Conservation (phyloP, 2,797 vertebrate species). For the Melanotaenia pygmaea region DNA sequence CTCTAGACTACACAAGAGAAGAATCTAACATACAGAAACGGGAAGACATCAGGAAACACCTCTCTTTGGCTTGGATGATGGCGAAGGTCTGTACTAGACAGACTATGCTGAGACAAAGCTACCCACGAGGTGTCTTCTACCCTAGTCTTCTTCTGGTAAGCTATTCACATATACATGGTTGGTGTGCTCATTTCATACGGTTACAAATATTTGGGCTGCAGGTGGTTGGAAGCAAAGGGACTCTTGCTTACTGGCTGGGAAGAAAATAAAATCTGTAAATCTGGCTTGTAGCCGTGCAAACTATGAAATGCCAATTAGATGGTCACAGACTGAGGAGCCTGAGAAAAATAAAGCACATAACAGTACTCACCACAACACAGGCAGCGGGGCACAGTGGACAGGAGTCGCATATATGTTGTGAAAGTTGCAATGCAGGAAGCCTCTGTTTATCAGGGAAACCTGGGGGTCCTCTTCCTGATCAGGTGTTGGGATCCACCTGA, state of each 20-base stretch:
- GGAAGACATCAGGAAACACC: no score
- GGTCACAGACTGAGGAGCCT: background rate
- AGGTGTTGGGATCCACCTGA: slow-evolving; percentile 87
- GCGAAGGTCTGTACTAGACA: no score
- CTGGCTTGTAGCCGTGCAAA: background rate
- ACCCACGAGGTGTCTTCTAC: background rate
- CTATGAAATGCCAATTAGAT: background rate
- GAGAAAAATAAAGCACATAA: background rate
- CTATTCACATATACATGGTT: no score
- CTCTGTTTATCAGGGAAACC: slow-evolving; percentile 54
- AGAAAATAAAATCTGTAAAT: no score
- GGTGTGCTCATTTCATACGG: background rate
- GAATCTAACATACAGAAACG: no score
- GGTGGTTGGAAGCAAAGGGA: background rate
- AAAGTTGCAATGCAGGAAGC: slow-evolving; percentile 77
- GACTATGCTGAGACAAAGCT: background rate
- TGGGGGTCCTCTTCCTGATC: slow-evolving; percentile 84
- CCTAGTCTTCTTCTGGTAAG: no score
- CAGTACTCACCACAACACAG: slow-evolving; percentile 84
- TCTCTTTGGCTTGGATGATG: no score
- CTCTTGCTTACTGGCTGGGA: background rate
- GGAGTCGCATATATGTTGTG: slow-evolving; percentile 79
- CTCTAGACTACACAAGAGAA: no score
- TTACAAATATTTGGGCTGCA: background rate
- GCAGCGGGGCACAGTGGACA: slow-evolving; percentile 88